Conservation (phyloP, 2,888 invertebrate genomes). For the Parnassius smintheus region DNA sequence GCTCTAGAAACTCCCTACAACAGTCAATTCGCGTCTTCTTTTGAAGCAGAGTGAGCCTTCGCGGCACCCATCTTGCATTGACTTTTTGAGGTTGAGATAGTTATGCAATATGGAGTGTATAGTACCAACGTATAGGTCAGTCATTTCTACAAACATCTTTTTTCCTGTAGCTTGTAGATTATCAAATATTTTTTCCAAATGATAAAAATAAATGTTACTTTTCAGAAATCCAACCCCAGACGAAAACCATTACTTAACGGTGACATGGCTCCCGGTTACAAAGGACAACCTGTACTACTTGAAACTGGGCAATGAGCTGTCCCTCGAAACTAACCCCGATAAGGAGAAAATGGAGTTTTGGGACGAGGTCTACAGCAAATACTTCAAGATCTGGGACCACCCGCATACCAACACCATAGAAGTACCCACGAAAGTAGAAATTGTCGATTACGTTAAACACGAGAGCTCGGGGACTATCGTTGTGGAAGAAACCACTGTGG, state of each 20-base stretch:
- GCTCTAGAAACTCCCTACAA: too few relatives aligned
- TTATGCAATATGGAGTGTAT: too few relatives aligned
- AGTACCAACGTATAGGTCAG: too few relatives aligned
- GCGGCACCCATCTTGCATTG: too few relatives aligned
- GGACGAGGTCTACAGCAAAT: slow-evolving; percentile 62
- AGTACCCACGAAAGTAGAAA: slow-evolving; percentile 26
- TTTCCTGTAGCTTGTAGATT: too few relatives aligned
- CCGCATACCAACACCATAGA: slow-evolving; percentile 42
- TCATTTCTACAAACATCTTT: too few relatives aligned
- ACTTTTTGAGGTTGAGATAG: too few relatives aligned
- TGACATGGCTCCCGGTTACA: slow-evolving; percentile 66
- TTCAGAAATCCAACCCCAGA: slow-evolving; percentile 73
- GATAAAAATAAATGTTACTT: neutral
- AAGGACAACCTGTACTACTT: slow-evolving; percentile 63
- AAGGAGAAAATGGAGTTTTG: slow-evolving; percentile 70
- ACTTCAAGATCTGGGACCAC: slow-evolving; percentile 68
- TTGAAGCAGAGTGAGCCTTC: too few relatives aligned
- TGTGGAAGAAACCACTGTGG: slow-evolving; percentile 34
- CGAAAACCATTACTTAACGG: slow-evolving; percentile 61
- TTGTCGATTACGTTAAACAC: slow-evolving; percentile 24
- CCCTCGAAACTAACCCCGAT: slow-evolving; percentile 54
- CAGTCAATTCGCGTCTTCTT: too few relatives aligned
- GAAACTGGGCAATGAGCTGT: slow-evolving; percentile 55
- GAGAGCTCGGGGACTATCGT: slow-evolving; percentile 30
- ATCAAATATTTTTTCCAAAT: too few relatives aligned